These are phyloP conservation scores for Idaea straminata DNA, from an alignment of 2,888 invertebrate genomes.

Conservation along the genomic window DNA sequence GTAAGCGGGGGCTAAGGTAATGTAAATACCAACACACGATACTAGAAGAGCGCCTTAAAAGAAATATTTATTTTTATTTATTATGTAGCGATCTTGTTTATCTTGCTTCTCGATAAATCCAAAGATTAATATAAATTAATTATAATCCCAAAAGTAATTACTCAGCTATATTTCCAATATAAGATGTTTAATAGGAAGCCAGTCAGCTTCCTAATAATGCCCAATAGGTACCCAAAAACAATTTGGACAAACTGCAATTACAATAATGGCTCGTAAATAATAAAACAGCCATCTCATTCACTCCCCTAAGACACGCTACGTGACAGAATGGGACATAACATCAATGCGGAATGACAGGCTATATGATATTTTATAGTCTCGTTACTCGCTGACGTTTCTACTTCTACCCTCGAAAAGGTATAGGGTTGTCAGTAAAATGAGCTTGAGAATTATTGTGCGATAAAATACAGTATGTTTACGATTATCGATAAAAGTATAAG, in stretches of 20 bases:
- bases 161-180: not conserved
- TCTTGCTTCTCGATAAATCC: too few species aligned
- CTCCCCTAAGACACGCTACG: constrained; percentile 4
- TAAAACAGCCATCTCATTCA: constrained; percentile 13
- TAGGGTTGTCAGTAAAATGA: constrained; percentile 16
- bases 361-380: constrained; percentile 29
- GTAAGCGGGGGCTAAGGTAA: too few species aligned
- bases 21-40: too few species aligned
- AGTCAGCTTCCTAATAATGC: not conserved
- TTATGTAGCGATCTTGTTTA: too few species aligned
- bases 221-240: constrained; percentile 3
- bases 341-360: constrained; percentile 18
- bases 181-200: too few species aligned
- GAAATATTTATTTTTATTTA: too few species aligned
- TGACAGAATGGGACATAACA: constrained; percentile 13
- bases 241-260: constrained; percentile 3
- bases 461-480: not conserved
- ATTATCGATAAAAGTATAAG: not conserved
- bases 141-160: not conserved
- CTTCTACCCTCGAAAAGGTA: constrained; percentile 17
- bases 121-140: too few species aligned
- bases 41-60: too few species aligned
- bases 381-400: constrained; percentile 33
- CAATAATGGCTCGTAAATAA: constrained; percentile 1
- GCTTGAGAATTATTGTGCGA: not conserved